Conservation (phyloP, 2,888 invertebrate genomes). For the Nineta flava region DNA sequence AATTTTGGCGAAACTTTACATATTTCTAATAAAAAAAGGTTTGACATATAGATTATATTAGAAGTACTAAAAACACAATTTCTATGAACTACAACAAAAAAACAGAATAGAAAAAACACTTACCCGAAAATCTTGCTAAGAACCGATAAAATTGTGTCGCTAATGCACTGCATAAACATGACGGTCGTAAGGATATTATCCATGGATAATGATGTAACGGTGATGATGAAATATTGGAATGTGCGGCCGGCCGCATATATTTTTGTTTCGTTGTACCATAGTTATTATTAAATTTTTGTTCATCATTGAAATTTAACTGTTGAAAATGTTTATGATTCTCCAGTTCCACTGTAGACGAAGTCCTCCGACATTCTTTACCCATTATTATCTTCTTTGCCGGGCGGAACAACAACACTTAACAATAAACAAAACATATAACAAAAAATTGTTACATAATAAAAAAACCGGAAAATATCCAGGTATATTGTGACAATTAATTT, state of each 20-base stretch:
- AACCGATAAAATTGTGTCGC: conserved; percentile 7
- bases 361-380: background rate
- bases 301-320: background rate
- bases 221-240: background rate
- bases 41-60: too few relatives aligned
- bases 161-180: conserved; percentile 2
- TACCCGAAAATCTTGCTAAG: conserved; percentile 9
- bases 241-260: background rate
- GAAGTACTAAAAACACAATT: too few relatives aligned
- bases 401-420: background rate
- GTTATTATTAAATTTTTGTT: background rate
- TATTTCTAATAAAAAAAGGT: too few relatives aligned
- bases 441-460: background rate
- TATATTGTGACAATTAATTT: background rate
- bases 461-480: background rate
- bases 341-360: background rate
- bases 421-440: background rate
- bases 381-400: background rate
- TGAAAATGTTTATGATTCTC: background rate
- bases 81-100: too few relatives aligned
- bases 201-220: background rate
- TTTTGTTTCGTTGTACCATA: background rate
- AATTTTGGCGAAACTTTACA: too few relatives aligned
- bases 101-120: conserved; percentile 1
- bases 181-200: background rate